These are phyloP conservation scores for Podargus strigoides DNA, from an alignment of 2,797 vertebrate genomes.

Conservation along the genomic window DNA sequence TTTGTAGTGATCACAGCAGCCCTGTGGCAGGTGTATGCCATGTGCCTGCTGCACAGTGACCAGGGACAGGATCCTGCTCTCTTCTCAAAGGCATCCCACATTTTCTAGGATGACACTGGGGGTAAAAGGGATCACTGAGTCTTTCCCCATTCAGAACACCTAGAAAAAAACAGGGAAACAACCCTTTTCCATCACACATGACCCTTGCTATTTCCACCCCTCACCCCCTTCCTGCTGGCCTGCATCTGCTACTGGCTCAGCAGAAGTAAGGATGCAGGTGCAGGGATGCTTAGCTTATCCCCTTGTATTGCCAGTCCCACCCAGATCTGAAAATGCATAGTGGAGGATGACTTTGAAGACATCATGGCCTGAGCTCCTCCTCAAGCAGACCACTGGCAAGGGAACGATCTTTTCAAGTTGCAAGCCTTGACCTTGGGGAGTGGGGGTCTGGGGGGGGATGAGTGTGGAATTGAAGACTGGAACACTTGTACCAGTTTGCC, in stretches of 20 bases:
- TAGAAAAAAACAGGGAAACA: neutral
- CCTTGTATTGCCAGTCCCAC: neutral
- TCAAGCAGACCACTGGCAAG: neutral
- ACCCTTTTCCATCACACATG: neutral
- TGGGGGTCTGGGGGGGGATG: no score
- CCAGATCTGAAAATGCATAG: neutral
- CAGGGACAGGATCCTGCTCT: neutral
- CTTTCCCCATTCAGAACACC: neutral
- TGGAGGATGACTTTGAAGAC: neutral
- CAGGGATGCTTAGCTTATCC: neutral
- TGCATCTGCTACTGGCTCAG: neutral
- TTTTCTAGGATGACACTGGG: neutral
- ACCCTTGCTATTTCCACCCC: neutral
- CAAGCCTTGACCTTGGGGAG: neutral
- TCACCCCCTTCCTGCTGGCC: neutral
- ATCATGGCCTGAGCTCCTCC: neutral
- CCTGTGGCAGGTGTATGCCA: neutral
- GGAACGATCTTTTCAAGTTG: neutral
- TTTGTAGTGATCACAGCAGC: neutral
- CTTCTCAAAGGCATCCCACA: neutral
- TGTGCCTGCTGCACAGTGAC: neutral
- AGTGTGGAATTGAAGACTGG: neutral
- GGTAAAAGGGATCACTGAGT: fast-evolving
- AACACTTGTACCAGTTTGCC: neutral
- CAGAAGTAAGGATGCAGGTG: neutral